Conservation (phyloP, 2,113 vertebrate species). For the Paracanthobrama guichenoti region DNA sequence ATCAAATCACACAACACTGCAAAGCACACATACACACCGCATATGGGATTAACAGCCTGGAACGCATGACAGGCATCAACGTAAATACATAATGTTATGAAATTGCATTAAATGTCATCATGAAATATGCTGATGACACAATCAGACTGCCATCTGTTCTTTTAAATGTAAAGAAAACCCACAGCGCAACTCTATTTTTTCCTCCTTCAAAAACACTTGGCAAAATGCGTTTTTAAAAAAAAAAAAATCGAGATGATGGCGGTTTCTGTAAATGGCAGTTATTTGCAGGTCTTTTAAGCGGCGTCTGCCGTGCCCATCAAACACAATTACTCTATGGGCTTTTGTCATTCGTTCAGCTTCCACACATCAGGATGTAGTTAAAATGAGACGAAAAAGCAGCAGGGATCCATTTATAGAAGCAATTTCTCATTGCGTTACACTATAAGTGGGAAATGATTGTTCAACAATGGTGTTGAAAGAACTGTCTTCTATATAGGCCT, state of each 20-base stretch:
- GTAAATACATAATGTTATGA: conserved; percentile 42
- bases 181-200: conserved; percentile 20
- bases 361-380: conserved; percentile 26
- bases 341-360: conserved; percentile 30
- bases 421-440: conserved; percentile 21
- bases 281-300: conserved; percentile 37
- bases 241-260: background rate
- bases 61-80: conserved; percentile 29
- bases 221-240: conserved; percentile 41
- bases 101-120: conserved; percentile 34
- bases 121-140: conserved; percentile 43
- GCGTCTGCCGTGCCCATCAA: conserved; percentile 19
- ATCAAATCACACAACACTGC: background rate
- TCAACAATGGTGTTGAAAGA: background rate
- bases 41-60: conserved; percentile 26
- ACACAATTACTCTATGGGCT: conserved; percentile 39
- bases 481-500: conserved; percentile 1
- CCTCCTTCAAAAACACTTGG: conserved; percentile 12
- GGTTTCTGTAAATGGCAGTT: conserved; percentile 35
- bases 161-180: conserved; percentile 38
- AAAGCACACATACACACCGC: conserved; percentile 1
- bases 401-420: conserved; percentile 27
- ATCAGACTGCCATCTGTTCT: conserved; percentile 54
- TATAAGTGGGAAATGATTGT: conserved; percentile 13
- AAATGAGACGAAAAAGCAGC: conserved; percentile 30